Conservation (phyloP, 1,140 invertebrate species). For the Micrasema longulum region DNA sequence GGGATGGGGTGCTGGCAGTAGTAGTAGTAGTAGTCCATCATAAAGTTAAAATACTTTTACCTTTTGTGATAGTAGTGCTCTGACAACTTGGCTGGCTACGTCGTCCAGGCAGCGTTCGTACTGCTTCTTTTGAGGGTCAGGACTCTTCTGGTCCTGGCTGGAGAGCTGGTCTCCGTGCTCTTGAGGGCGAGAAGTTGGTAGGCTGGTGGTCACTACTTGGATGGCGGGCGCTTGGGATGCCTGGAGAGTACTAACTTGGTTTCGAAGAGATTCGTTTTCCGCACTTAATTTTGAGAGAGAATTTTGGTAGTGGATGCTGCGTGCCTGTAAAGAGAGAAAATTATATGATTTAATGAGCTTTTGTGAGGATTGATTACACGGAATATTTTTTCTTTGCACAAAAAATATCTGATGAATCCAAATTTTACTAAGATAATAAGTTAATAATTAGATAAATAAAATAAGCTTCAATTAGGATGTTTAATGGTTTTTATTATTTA, state of each 20-base stretch:
- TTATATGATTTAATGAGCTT: neutral
- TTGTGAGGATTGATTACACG: neutral
- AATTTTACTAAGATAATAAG: too few species aligned
- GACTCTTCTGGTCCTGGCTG: neutral
- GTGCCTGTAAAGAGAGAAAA: constrained; percentile 68
- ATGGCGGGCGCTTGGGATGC: constrained; percentile 63
- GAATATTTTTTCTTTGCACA: too few species aligned
- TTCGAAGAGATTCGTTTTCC: constrained; percentile 80
- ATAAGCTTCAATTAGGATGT: too few species aligned
- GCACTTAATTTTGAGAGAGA: constrained; percentile 77
- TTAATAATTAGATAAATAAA: too few species aligned
- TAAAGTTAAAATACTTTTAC: too few species aligned
- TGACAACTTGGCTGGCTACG: constrained; percentile 83
- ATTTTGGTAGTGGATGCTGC: constrained; percentile 79
- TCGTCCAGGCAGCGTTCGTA: constrained; percentile 83
- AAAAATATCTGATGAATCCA: neutral
- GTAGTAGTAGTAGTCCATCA: too few species aligned
- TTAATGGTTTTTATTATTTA: too few species aligned
- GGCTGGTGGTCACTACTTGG: neutral
- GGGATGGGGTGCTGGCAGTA: too few species aligned
- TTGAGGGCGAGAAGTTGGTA: neutral
- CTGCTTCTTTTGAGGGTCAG: constrained; percentile 60
- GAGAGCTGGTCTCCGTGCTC: neutral
- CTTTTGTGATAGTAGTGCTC: constrained; percentile 86
- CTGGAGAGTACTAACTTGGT: constrained; percentile 64